Conservation (phyloP, 1,140 invertebrate species). For the Rhopalosiphum padi region DNA sequence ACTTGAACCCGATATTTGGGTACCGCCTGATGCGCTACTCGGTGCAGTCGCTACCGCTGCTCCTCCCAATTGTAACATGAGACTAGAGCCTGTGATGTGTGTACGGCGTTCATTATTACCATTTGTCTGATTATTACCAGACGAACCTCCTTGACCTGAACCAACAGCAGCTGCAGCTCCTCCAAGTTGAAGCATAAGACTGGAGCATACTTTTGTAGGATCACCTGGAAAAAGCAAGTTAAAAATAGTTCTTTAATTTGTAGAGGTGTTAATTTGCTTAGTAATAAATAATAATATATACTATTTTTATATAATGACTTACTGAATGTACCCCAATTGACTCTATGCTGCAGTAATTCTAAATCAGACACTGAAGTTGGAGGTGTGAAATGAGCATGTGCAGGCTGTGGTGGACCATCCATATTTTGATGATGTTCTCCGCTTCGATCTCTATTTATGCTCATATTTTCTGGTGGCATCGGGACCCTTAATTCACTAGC, state of each 20-base stretch:
- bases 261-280: background rate
- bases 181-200: constrained; percentile 58
- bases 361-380: constrained; percentile 54
- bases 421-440: constrained; percentile 57
- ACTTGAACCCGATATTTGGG: constrained; percentile 49
- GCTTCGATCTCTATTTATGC: constrained; percentile 57
- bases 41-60: constrained; percentile 51
- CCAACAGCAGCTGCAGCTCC: constrained; percentile 55
- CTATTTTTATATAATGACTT: constrained; percentile 21
- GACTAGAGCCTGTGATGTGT: constrained; percentile 58
- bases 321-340: constrained; percentile 55
- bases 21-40: constrained; percentile 46
- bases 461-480: constrained; percentile 58
- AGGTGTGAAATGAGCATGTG: constrained; percentile 55
- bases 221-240: constrained; percentile 49
- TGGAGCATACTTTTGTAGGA: constrained; percentile 58
- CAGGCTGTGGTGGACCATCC: constrained; percentile 53
- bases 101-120: constrained; percentile 58
- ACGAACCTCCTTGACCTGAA: constrained; percentile 50
- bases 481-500: constrained; percentile 56
- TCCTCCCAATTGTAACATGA: constrained; percentile 53
- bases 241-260: background rate
- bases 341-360: constrained; percentile 51
- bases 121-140: constrained; percentile 55
- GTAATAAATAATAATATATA: background rate